These are phyloP conservation scores for Ibycter americanus DNA, from an alignment of 2,797 vertebrate species.

Conservation along the genomic window DNA sequence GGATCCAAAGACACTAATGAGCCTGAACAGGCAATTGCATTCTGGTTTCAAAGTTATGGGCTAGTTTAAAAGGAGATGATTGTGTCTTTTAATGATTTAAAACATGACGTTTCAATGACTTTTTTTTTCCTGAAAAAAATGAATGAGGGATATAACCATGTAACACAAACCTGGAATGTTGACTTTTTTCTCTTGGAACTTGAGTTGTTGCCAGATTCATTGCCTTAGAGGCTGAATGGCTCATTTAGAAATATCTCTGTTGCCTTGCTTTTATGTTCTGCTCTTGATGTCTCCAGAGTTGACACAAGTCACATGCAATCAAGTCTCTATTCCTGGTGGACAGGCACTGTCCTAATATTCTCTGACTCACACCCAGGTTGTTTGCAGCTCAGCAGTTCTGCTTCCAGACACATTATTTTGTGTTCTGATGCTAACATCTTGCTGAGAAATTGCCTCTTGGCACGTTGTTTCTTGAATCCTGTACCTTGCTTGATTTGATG, in stretches of 20 bases:
- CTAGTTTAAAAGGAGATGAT: slow-evolving; percentile 21
- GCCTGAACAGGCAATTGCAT: slow-evolving; percentile 66
- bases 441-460: slow-evolving; percentile 74
- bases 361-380: slow-evolving; percentile 85
- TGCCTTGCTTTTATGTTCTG: slow-evolving; percentile 70
- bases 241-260: slow-evolving; percentile 75
- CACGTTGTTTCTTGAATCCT: slow-evolving; percentile 31
- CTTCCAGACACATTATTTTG: slow-evolving; percentile 79
- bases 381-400: slow-evolving; percentile 77
- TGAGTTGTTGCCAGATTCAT: slow-evolving; percentile 54
- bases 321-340: slow-evolving; percentile 83
- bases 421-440: slow-evolving; percentile 71
- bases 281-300: slow-evolving; percentile 84
- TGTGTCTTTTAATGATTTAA: slow-evolving; percentile 46
- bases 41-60: slow-evolving; percentile 50
- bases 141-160: neutral
- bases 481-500: slow-evolving; percentile 66
- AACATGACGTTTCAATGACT: neutral
- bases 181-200: slow-evolving; percentile 38
- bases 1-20: slow-evolving; percentile 72
- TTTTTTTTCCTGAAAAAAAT: slow-evolving; percentile 30
- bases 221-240: slow-evolving; percentile 75
- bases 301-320: slow-evolving; percentile 92
- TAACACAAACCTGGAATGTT: slow-evolving; percentile 51
- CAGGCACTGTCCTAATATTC: slow-evolving; percentile 79